Percentiles rank a stretch among this genome's conserved stretches.
Conservation (phyloP, 2,888 invertebrate genomes). For the Orthonevra nobilis region DNA sequence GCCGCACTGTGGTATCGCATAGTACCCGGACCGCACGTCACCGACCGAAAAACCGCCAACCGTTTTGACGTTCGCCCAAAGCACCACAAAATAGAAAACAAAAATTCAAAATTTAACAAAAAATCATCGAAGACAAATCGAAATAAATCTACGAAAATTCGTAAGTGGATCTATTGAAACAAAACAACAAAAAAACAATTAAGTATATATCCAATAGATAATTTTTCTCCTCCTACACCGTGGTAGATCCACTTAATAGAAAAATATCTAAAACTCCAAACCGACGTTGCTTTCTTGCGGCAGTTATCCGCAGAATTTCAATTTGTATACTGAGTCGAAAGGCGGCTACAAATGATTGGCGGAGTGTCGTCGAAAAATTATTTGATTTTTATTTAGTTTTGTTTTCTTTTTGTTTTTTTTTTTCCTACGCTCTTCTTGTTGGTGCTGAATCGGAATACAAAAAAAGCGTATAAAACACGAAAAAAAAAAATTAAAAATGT, state of each 20-base stretch:
- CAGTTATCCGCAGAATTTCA: conserved; percentile 68
- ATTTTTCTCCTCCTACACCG: conserved; percentile 15
- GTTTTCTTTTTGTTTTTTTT: conserved; percentile 9
- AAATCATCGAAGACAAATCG: conserved; percentile 13
- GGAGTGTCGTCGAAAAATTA: conserved; percentile 67
- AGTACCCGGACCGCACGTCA: neutral
- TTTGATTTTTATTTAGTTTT: conserved; percentile 56
- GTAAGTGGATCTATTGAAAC: conserved; percentile 20
- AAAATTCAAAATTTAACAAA: conserved; percentile 3
- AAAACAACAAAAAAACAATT: conserved; percentile 3
- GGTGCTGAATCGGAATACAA: conserved; percentile 45
- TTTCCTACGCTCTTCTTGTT: too few relatives aligned
- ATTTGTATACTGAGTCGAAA: conserved; percentile 64
- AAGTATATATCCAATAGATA: conserved; percentile 34
- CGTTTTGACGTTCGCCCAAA: conserved; percentile 36
- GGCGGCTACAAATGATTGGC: conserved; percentile 63
- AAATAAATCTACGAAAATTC: conserved; percentile 32
- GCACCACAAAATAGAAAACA: neutral
- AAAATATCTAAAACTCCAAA: conserved; percentile 30
- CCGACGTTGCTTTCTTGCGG: conserved; percentile 54
- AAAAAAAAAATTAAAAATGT: conserved; percentile 54
- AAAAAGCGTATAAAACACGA: conserved; percentile 22
- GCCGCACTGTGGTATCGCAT: conserved; percentile 37
- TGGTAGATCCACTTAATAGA: too few relatives aligned
- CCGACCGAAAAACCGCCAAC: conserved; percentile 21